Evolutionary conservation across 2,113 vertebrate species (phyloP).

Genomic region (Hepsetus odoe): DNA sequence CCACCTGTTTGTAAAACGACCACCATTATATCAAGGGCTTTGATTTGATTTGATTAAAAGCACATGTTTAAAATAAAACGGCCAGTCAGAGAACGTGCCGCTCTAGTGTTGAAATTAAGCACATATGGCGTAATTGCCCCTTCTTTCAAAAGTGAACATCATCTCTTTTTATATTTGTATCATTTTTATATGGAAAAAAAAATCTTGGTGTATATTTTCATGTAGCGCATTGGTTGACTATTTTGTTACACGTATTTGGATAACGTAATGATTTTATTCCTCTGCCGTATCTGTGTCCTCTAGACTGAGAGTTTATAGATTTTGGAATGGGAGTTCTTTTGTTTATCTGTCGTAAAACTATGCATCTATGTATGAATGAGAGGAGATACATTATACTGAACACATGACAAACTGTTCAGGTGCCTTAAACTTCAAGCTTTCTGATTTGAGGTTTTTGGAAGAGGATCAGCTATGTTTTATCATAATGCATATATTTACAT

Average conservation of each 20-base stretch:
- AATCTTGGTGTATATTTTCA: background rate
- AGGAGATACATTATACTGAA: background rate
- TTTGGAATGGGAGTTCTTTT: background rate
- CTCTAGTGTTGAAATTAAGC: slow-evolving; percentile 29
- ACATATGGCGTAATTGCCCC: slow-evolving; percentile 56
- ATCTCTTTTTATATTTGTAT: slow-evolving; percentile 44
- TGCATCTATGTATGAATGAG: background rate
- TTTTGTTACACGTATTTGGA: slow-evolving; percentile 8
- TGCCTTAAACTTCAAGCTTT: background rate
- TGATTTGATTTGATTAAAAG: no score
- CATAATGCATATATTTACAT: slow-evolving; percentile 1
- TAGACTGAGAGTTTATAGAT: background rate
- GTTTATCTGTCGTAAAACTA: background rate
- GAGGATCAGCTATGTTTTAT: background rate
- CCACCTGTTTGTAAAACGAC: background rate
- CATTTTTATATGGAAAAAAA: slow-evolving; percentile 49
- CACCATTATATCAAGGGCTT: background rate
- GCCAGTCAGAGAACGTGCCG: background rate
- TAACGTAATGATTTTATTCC: slow-evolving; percentile 9
- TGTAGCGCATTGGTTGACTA: background rate
- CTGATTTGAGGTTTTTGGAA: slow-evolving; percentile 3
- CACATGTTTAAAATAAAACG: background rate
- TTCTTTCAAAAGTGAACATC: background rate
- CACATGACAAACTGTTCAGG: background rate
- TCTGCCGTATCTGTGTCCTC: background rate